A percentile compares a stretch with the other conserved stretches of the same genome.
Evolutionary conservation across 2,797 vertebrate species (phyloP).

Genomic region (Euthynnus affinis): DNA sequence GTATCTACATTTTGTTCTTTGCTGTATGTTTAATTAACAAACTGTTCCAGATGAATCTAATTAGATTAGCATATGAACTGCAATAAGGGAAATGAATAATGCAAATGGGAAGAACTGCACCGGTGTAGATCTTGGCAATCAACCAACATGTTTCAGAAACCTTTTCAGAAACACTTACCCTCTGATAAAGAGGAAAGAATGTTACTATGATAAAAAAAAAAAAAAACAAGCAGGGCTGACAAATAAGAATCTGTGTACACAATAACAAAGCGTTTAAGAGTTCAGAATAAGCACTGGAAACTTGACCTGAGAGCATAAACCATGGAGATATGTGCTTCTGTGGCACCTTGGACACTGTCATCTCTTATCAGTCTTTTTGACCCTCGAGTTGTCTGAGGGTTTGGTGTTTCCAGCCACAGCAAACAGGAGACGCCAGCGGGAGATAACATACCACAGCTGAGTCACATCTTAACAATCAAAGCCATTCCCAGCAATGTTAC

Average conservation of each 20-base stretch:
- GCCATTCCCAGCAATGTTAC: slow-evolving; percentile 7
- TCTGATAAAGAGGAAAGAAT: slow-evolving; percentile 23
- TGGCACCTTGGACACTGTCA: slow-evolving; percentile 48
- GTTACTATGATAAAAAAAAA: slow-evolving; percentile 23
- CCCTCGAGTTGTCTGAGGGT: slow-evolving; percentile 54
- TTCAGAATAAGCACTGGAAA: slow-evolving; percentile 36
- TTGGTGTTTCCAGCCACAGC: slow-evolving; percentile 45
- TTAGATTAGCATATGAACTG: slow-evolving; percentile 65
- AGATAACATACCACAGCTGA: slow-evolving; percentile 50
- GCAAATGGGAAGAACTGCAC: slow-evolving; percentile 47
- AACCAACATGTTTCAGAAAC: slow-evolving; percentile 44
- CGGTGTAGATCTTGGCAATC: slow-evolving; percentile 44
- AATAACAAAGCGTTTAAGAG: slow-evolving; percentile 12
- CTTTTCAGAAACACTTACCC: slow-evolving; percentile 22
- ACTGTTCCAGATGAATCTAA: slow-evolving; percentile 62
- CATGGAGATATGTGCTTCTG: slow-evolving; percentile 53
- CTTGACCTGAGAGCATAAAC: slow-evolving; percentile 31
- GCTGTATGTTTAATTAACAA: slow-evolving; percentile 68
- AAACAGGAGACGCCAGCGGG: slow-evolving; percentile 48
- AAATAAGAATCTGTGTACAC: slow-evolving; percentile 21
- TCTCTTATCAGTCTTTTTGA: slow-evolving; percentile 66
- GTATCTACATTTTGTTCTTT: slow-evolving; percentile 42
- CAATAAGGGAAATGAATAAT: slow-evolving; percentile 64
- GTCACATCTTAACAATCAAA: slow-evolving; percentile 31
- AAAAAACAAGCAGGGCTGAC: slow-evolving; percentile 21